Conservation (phyloP, 2,888 invertebrate genomes). For the Frankliniella fusca region DNA sequence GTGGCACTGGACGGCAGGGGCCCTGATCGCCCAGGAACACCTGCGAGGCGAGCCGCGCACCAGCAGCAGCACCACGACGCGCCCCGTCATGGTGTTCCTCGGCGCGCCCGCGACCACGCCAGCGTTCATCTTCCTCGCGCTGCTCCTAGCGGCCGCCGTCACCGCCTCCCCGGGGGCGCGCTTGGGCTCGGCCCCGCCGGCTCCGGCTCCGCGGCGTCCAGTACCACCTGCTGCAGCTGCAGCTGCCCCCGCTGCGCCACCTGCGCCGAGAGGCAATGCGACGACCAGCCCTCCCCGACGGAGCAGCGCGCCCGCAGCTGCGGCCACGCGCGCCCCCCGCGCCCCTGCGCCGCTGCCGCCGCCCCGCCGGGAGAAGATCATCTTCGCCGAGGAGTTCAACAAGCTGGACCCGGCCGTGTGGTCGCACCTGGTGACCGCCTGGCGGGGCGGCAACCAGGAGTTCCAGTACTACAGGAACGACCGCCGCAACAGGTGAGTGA, state of each 20-base stretch:
- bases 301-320: not conserved
- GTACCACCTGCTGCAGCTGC: not conserved
- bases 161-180: not conserved
- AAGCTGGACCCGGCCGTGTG: conserved; percentile 37
- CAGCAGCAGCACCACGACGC: not conserved
- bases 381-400: conserved; percentile 40
- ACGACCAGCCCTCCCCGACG: not conserved
- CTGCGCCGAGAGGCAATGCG: not conserved
- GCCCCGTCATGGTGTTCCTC: not conserved
- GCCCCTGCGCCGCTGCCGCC: not conserved
- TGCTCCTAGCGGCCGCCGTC: not conserved
- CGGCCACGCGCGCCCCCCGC: not conserved
- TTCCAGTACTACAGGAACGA: conserved; percentile 40
- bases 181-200: not conserved
- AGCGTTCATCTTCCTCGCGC: too few relatives aligned
- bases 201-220: not conserved
- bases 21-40: not conserved
- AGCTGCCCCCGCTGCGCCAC: not conserved
- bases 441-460: conserved; percentile 40
- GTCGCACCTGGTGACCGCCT: conserved; percentile 39
- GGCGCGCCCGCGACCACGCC: too few relatives aligned
- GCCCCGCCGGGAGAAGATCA: conserved; percentile 30
- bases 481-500: conserved; percentile 38
- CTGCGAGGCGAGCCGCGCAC: not conserved
- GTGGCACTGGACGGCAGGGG: not conserved